Evolutionary conservation across 2,797 vertebrate genomes (phyloP).

Genomic region (Malacoctenus gilli): DNA sequence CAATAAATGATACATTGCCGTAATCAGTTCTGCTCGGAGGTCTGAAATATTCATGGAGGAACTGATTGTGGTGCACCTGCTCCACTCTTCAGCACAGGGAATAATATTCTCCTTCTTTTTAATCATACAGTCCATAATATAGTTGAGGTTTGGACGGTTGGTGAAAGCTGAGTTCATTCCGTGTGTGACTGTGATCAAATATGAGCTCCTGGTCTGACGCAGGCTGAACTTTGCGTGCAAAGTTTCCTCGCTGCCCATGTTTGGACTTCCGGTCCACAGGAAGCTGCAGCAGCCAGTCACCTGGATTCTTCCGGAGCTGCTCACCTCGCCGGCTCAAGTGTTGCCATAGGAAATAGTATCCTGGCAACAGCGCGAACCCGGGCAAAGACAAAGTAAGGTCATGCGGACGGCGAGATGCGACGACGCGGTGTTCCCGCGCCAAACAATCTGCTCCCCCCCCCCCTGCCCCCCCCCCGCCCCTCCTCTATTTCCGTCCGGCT

Average conservation of each 20-base stretch:
- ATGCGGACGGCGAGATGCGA: constrained; percentile 59
- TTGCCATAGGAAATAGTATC: constrained; percentile 83
- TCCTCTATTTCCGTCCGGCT: no score
- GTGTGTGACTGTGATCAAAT: constrained; percentile 1
- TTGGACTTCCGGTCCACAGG: constrained; percentile 69
- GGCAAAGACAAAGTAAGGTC: constrained; percentile 82
- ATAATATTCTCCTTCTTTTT: no score
- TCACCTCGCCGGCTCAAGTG: constrained; percentile 76
- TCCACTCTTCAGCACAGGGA: no score
- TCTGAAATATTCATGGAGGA: no score
- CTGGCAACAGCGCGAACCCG: constrained; percentile 80
- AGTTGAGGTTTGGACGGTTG: background rate
- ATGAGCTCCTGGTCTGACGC: background rate
- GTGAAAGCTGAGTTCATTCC: constrained; percentile 2
- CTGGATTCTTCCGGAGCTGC: constrained; percentile 68
- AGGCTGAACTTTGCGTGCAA: constrained; percentile 28
- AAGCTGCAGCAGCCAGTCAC: constrained; percentile 63
- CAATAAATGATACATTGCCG: constrained; percentile 11
- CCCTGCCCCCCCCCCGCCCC: background rate
- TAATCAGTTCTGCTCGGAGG: background rate
- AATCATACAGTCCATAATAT: no score
- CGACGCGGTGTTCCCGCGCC: constrained; percentile 30
- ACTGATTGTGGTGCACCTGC: constrained; percentile 14
- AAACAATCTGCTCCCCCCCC: constrained; percentile 16
- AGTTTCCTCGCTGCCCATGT: constrained; percentile 36